Evolutionary conservation across 2,888 invertebrate species (phyloP), one percentile per base, ranked within the genome.

Genomic region (Tanytarsus gracilentus): DNA sequence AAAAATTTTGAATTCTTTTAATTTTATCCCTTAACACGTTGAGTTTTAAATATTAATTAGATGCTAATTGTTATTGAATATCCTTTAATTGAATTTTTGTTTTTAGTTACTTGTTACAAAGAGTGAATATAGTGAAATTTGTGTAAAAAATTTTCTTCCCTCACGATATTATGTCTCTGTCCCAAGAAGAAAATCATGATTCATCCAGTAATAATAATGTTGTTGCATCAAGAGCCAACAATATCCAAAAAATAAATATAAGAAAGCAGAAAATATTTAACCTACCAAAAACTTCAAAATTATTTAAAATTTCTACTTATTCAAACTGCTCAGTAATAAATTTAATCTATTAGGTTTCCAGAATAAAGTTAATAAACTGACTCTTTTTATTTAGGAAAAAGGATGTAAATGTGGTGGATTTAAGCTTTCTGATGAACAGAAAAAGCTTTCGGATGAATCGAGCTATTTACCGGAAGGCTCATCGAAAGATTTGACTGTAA

Each of bases 211-310:
- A 48, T 48, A 30, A 30, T 30, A 30, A 30, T 49, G 26, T 18
- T 23, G 26, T 25, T n/a, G 36, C 18, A 5, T 40, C 25, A 8
- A 39, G 55, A 40, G 39, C 55, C 11, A 39, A 26, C 27, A 56
- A 56, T n/a, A 56, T 56, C 11, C 55, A 56, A 23, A 56, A 56
- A 26, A 56, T 56, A 5, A 25, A 27, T 16, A 40, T 40, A n/a
- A 39, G 55, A 16, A 56, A 56, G 18, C 39, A 56, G 26, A 40
- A 39, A 16, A 56, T 56, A 9, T 56, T 56, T 14, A 33, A 40
- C 4, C 8, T 56, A 7, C 55, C 55, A 4, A 56, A 27, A 11
- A 40, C 1, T 2, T 56, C 55, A 25, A 56, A 56, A 27, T 21
- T 56, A n/a, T 36, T 56, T 2, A 56, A 56, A 27, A 56, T 56